Conservation (phyloP, 1,140 invertebrate genomes). For the Apis florea region DNA sequence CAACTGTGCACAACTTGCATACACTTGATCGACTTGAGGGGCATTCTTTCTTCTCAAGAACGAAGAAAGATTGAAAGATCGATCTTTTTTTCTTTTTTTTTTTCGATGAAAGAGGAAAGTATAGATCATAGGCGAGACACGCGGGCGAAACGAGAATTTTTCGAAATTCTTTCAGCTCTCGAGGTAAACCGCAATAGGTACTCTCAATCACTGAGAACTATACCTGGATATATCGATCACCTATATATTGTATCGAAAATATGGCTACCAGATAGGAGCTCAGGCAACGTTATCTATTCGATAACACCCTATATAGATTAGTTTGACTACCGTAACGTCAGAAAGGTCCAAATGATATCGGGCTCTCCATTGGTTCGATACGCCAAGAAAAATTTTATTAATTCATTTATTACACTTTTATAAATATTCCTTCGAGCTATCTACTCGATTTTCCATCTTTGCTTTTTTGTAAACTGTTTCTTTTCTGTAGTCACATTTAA, state of each 20-base stretch:
- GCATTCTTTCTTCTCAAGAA: too few species aligned
- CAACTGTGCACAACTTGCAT: not conserved
- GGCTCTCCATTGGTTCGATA: conserved; percentile 1
- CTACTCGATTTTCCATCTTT: too few species aligned
- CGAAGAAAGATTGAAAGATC: too few species aligned
- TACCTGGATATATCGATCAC: conserved; percentile 74
- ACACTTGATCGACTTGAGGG: not conserved
- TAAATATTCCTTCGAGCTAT: too few species aligned
- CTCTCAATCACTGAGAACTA: conserved; percentile 71
- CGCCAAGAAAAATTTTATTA: not conserved
- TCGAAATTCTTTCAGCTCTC: not conserved
- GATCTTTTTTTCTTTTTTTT: too few species aligned
- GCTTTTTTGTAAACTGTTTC: too few species aligned
- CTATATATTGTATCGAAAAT: conserved; percentile 80
- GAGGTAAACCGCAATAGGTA: conserved; percentile 31
- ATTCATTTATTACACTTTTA: too few species aligned
- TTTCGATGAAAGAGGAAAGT: too few species aligned
- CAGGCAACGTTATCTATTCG: conserved; percentile 77
- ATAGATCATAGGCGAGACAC: not conserved
- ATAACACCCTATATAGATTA: conserved; percentile 75
- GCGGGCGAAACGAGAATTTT: not conserved
- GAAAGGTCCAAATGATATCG: conserved; percentile 49
- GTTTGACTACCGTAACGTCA: conserved; percentile 70
- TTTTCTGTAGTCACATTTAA: too few species aligned
- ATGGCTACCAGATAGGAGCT: conserved; percentile 79